A percentile compares a stretch with the other conserved stretches of the same genome.
Evolutionary conservation across 2,888 invertebrate species (phyloP).

Genomic region (Tenthredo distinguenda): DNA sequence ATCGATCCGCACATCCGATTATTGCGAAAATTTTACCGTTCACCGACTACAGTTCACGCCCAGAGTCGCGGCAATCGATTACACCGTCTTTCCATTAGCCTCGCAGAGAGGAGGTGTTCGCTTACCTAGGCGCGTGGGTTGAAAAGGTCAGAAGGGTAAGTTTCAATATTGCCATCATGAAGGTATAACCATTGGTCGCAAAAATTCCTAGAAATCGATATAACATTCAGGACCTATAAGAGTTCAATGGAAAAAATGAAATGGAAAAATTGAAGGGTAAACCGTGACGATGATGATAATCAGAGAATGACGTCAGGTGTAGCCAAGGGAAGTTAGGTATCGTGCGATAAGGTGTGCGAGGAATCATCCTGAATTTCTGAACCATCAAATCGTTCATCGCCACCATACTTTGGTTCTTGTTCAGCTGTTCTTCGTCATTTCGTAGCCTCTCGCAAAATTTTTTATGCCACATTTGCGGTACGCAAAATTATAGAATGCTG

Average conservation of each 20-base stretch:
- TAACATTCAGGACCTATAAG: background rate
- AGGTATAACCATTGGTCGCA: background rate
- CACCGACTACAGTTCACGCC: background rate
- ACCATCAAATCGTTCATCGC: background rate
- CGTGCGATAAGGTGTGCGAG: no score
- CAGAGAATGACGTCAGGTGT: background rate
- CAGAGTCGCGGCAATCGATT: slow-evolving; percentile 32
- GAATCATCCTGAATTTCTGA: background rate
- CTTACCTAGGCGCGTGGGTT: slow-evolving; percentile 8
- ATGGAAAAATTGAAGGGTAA: background rate
- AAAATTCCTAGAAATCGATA: background rate
- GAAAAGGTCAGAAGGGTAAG: background rate
- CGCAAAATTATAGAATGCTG: background rate
- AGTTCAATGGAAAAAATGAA: background rate
- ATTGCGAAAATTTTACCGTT: slow-evolving; percentile 17
- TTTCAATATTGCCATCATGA: slow-evolving; percentile 5
- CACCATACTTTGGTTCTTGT: background rate
- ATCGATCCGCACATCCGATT: slow-evolving; percentile 22
- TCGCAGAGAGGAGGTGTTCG: slow-evolving; percentile 22
- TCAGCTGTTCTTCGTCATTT: background rate
- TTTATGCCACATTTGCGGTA: background rate
- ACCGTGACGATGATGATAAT: background rate
- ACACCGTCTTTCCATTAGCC: slow-evolving; percentile 51
- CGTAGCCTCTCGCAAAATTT: background rate
- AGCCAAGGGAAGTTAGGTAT: background rate